Evolutionary conservation across 2,113 vertebrate genomes (phyloP).

Genomic region (Haemorhous mexicanus): DNA sequence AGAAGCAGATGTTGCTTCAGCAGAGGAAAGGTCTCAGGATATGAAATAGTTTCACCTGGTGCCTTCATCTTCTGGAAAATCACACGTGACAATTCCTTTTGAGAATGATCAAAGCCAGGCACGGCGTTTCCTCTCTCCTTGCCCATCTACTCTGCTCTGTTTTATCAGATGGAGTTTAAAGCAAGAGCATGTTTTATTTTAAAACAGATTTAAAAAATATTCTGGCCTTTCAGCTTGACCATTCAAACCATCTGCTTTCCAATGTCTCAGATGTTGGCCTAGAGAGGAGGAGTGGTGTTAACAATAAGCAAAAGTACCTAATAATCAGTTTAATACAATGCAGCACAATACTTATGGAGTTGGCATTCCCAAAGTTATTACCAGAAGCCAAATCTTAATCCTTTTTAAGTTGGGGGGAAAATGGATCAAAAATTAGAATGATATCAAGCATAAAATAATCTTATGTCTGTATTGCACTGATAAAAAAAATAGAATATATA

Average conservation of each 20-base stretch:
- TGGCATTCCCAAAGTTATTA: slow-evolving; percentile 50
- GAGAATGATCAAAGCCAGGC: slow-evolving; percentile 63
- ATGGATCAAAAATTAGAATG: slow-evolving; percentile 70
- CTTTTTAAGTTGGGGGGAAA: slow-evolving; percentile 35
- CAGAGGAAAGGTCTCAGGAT: slow-evolving; percentile 29
- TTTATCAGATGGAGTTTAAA: slow-evolving; percentile 49
- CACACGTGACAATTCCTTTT: slow-evolving; percentile 41
- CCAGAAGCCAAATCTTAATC: slow-evolving; percentile 62
- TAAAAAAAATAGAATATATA: slow-evolving; percentile 66
- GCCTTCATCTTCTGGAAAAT: slow-evolving; percentile 57
- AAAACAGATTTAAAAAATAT: neutral
- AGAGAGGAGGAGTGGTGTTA: neutral
- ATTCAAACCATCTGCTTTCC: slow-evolving; percentile 11
- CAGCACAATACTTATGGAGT: neutral
- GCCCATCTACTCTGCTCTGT: neutral
- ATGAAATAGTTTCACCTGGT: slow-evolving; percentile 61
- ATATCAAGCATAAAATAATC: slow-evolving; percentile 79
- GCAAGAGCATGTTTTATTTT: slow-evolving; percentile 33
- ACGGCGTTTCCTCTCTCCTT: slow-evolving; percentile 3
- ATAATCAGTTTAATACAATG: neutral
- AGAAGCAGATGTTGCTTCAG: slow-evolving; percentile 47
- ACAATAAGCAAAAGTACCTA: slow-evolving; percentile 6
- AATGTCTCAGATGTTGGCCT: neutral
- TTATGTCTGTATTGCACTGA: slow-evolving; percentile 69
- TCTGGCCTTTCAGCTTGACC: neutral